Percentiles rank a stretch among this genome's conserved stretches.
Evolutionary conservation across 2,888 invertebrate genomes (phyloP).

Genomic region (Ptychoptera albimana): DNA sequence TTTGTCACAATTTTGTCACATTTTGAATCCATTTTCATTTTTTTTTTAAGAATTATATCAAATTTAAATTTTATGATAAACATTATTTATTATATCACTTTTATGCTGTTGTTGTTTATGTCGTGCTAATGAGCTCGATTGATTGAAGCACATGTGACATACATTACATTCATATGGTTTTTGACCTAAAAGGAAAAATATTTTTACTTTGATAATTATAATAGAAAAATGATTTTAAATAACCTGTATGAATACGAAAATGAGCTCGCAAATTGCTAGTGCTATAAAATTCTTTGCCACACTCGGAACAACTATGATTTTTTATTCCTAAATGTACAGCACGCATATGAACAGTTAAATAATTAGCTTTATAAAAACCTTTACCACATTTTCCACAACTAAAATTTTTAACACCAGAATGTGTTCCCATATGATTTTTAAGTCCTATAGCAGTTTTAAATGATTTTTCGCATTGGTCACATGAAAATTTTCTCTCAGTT

Average conservation of each 20-base stretch:
- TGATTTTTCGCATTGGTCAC: conserved; percentile 1
- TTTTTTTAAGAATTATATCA: too few species aligned
- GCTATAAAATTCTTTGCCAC: conserved; percentile 3
- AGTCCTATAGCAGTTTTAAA: background rate
- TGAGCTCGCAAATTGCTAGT: conserved; percentile 3
- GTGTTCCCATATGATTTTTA: conserved; percentile 1
- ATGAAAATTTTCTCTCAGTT: background rate
- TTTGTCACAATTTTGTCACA: too few species aligned
- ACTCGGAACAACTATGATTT: conserved; percentile 1
- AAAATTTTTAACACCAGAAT: conserved; percentile 1
- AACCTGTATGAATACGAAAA: conserved; percentile 1
- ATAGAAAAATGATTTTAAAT: background rate
- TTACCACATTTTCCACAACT: conserved; percentile 1
- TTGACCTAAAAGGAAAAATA: background rate
- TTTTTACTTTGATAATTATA: background rate
- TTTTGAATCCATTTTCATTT: too few species aligned
- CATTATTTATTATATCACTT: background rate
- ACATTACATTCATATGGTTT: conserved; percentile 3
- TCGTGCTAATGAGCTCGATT: conserved; percentile 1
- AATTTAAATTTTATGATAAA: too few species aligned
- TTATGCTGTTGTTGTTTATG: conserved; percentile 1
- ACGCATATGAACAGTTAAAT: conserved; percentile 6
- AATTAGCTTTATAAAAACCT: conserved; percentile 1
- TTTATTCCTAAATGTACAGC: conserved; percentile 1
- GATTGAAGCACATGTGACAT: conserved; percentile 1